A percentile compares a stretch with the other conserved stretches of the same genome.
These are phyloP conservation scores for Mesocricetus auratus DNA, from an alignment of 2,113 vertebrate species.

Conservation along the genomic window DNA sequence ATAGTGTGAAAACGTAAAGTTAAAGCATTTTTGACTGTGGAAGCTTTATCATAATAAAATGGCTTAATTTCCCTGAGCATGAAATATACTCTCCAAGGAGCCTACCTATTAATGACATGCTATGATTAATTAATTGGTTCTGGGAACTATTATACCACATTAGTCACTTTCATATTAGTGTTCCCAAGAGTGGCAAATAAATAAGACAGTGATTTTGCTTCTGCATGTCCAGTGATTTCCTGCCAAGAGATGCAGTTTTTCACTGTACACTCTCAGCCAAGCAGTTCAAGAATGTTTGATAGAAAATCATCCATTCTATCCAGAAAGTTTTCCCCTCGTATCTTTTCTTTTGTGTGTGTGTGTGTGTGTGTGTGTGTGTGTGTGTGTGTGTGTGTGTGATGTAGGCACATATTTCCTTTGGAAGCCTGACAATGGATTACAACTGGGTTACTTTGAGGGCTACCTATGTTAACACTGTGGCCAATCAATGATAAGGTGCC, in stretches of 20 bases:
- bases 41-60: slow-evolving; percentile 70
- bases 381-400: slow-evolving; percentile 46
- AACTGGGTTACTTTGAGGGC: slow-evolving; percentile 69
- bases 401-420: slow-evolving; percentile 63
- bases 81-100: slow-evolving; percentile 36
- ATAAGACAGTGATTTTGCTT: slow-evolving; percentile 33
- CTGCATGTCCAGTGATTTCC: slow-evolving; percentile 53
- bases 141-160: slow-evolving; percentile 61
- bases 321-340: slow-evolving; percentile 64
- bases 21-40: slow-evolving; percentile 13
- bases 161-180: slow-evolving; percentile 70
- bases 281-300: slow-evolving; percentile 59
- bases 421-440: slow-evolving; percentile 63
- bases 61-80: slow-evolving; percentile 50
- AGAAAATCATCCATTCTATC: slow-evolving; percentile 50
- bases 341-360: slow-evolving; percentile 57
- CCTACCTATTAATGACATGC: slow-evolving; percentile 66
- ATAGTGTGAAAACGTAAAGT: background rate
- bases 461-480: background rate
- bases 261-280: background rate
- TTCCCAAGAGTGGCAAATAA: slow-evolving; percentile 55
- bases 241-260: slow-evolving; percentile 60
- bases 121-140: slow-evolving; percentile 67
- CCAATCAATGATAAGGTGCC: slow-evolving; percentile 48
- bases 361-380: no score